Evolutionary conservation across 2,113 vertebrate genomes (phyloP).

Genomic region (Spermophilus dauricus): DNA sequence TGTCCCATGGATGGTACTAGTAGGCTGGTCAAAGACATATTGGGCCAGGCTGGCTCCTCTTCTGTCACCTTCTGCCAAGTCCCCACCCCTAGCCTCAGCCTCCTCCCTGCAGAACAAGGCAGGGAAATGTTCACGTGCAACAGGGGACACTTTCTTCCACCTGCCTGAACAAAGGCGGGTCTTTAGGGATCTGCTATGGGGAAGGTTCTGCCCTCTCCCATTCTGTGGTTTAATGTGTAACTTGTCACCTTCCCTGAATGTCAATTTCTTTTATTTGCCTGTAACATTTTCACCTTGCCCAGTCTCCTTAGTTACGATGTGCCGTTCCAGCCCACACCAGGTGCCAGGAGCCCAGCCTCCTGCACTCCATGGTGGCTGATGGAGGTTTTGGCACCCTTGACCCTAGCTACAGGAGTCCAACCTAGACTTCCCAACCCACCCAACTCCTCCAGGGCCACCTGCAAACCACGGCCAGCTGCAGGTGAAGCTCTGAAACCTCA

Average conservation of each 20-base stretch:
- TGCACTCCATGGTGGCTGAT: background rate
- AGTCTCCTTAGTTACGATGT: constrained; percentile 10
- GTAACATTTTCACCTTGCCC: constrained; percentile 67
- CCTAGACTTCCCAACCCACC: background rate
- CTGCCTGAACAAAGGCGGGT: background rate
- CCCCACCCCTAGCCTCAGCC: background rate
- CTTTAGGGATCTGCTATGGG: background rate
- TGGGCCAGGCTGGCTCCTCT: background rate
- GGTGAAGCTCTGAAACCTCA: background rate
- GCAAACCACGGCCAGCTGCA: accelerated
- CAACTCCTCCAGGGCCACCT: background rate
- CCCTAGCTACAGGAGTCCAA: background rate
- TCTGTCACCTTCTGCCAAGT: background rate
- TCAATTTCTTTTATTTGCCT: constrained; percentile 59
- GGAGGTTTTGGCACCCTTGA: background rate
- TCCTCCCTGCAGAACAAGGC: background rate
- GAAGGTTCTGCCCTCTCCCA: constrained; percentile 14
- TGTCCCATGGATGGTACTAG: background rate
- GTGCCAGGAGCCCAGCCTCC: background rate
- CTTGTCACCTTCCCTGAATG: constrained; percentile 77
- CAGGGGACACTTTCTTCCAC: background rate
- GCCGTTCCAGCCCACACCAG: background rate
- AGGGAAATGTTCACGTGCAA: background rate
- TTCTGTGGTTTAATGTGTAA: constrained; percentile 76
- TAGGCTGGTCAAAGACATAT: background rate